A percentile compares a stretch with the other conserved stretches of the same genome.
Conservation (phyloP, 1,140 invertebrate genomes). For the Rhagoletis zephyria region DNA sequence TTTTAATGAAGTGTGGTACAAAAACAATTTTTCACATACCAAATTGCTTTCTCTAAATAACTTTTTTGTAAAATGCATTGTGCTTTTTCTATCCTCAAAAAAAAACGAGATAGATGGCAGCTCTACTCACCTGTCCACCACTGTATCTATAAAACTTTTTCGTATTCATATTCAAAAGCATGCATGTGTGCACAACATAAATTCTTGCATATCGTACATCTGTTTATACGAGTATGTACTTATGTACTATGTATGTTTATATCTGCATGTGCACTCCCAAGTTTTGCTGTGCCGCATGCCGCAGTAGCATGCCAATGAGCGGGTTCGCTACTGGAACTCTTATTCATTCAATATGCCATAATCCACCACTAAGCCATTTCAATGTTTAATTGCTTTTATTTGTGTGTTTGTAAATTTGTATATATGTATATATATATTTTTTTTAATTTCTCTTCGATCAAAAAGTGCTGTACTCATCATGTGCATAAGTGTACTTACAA, state of each 20-base stretch:
- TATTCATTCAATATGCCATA: slow-evolving; percentile 37
- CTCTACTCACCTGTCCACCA: background rate
- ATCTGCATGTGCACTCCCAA: background rate
- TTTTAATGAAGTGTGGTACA: too few species aligned
- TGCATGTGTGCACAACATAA: slow-evolving; percentile 23
- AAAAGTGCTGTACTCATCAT: slow-evolving; percentile 44
- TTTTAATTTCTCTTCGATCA: slow-evolving; percentile 13
- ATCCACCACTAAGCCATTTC: slow-evolving; percentile 45
- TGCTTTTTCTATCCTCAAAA: too few species aligned
- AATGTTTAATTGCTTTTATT: slow-evolving; percentile 52
- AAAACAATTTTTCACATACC: too few species aligned
- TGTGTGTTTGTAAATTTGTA: background rate
- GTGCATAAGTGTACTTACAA: slow-evolving; percentile 40
- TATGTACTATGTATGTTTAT: background rate
- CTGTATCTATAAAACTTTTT: background rate
- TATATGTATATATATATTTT: background rate
- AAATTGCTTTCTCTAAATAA: too few species aligned
- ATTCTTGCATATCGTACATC: slow-evolving; percentile 46
- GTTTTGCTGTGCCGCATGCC: background rate
- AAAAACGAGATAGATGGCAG: background rate
- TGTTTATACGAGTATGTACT: background rate
- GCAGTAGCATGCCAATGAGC: slow-evolving; percentile 50
- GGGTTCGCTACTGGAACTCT: slow-evolving; percentile 21
- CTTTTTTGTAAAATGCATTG: too few species aligned
- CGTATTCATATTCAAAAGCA: background rate